Evolutionary conservation across 2,888 invertebrate genomes (phyloP).

Genomic region (Rhimphoctona megacephalus): DNA sequence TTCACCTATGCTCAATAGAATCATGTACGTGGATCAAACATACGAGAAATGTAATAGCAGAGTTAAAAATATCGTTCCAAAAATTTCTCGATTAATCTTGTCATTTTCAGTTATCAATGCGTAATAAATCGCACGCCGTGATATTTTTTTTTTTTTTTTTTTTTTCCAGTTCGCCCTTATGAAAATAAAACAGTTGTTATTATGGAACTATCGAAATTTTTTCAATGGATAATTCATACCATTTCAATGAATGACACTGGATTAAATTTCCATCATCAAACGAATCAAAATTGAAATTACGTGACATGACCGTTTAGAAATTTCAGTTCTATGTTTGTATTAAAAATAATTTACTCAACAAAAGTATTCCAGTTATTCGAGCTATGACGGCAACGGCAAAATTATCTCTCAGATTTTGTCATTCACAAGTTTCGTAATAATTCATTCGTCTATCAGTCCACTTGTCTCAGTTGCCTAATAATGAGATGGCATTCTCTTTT

Average conservation of each 20-base stretch:
- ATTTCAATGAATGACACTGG: neutral
- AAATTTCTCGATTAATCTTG: neutral
- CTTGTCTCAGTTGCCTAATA: slow-evolving; percentile 36
- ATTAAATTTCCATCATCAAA: neutral
- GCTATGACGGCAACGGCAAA: neutral
- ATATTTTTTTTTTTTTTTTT: neutral
- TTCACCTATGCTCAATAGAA: neutral
- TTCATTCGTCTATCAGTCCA: slow-evolving; percentile 23
- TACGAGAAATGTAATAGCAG: neutral
- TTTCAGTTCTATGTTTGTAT: neutral
- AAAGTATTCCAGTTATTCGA: neutral
- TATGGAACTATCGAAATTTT: neutral
- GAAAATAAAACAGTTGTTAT: neutral
- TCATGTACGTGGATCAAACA: neutral
- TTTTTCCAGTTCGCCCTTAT: neutral
- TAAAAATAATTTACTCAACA: neutral
- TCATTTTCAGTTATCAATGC: neutral
- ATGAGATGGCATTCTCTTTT: slow-evolving; percentile 31
- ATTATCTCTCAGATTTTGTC: neutral
- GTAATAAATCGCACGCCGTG: neutral
- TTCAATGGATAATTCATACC: neutral
- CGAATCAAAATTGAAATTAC: neutral
- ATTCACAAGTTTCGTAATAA: neutral
- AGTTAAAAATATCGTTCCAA: neutral
- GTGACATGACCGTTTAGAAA: neutral